phyloP scores from a whole-genome alignment of 2,888 invertebrate genomes.

The Pyrrhosoma nymphula region DNA sequence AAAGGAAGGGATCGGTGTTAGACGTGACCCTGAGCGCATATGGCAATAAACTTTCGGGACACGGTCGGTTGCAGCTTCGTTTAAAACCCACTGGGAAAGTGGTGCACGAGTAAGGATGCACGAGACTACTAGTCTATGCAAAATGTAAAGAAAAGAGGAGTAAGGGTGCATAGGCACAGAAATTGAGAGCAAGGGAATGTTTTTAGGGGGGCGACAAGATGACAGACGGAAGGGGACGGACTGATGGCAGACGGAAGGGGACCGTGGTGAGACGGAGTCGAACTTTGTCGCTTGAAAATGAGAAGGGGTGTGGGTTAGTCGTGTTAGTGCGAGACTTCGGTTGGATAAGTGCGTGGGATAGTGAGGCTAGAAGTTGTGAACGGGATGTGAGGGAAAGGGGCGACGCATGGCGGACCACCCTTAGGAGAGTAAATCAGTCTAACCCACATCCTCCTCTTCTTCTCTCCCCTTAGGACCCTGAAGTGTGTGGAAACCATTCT shows the following conservation, averaged over 20 bases:
- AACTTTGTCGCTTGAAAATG: background rate
- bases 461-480: background rate
- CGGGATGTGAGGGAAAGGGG: background rate
- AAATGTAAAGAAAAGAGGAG: too few species aligned
- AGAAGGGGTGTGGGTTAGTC: background rate
- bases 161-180: too few species aligned
- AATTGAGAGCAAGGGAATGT: too few species aligned
- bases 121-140: background rate
- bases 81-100: background rate
- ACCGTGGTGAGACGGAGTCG: too few species aligned
- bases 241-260: background rate
- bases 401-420: background rate
- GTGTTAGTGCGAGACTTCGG: background rate
- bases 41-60: background rate
- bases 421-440: background rate
- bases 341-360: background rate
- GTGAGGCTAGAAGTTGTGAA: background rate
- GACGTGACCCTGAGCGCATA: background rate
- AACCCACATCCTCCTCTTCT: background rate
- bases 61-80: background rate
- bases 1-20: too few species aligned
- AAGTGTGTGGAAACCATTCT: constrained; percentile 42
- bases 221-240: background rate
- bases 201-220: background rate
- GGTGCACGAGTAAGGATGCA: background rate